A percentile compares a stretch with the other conserved stretches of the same genome.
phyloP scores from a whole-genome alignment of 2,888 invertebrate species.

The Autographa pulchrina region DNA sequence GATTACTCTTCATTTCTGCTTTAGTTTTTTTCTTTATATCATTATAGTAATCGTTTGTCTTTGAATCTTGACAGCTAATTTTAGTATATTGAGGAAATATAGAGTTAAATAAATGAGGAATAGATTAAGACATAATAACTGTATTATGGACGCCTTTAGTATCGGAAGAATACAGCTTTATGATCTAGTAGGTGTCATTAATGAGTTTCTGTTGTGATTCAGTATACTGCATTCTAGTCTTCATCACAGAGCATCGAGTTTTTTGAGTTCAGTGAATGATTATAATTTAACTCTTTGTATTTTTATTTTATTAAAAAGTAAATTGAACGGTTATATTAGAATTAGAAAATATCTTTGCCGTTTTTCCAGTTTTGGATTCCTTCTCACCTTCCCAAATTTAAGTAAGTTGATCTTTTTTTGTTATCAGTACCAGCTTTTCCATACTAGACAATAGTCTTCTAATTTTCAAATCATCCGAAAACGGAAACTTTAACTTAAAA shows the following conservation, averaged over 20 bases:
- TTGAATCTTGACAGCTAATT: conserved; percentile 10
- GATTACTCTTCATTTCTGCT: conserved; percentile 60
- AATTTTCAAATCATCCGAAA: too few relatives aligned
- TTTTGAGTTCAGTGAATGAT: too few relatives aligned
- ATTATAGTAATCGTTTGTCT: conserved; percentile 33
- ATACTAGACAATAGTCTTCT: too few relatives aligned
- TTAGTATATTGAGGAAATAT: conserved; percentile 43
- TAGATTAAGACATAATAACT: not conserved
- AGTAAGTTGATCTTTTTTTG: too few relatives aligned
- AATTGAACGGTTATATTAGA: too few relatives aligned
- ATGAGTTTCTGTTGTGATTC: not conserved
- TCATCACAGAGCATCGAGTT: not conserved
- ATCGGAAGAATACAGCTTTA: not conserved
- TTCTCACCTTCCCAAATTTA: too few relatives aligned
- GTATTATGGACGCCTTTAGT: not conserved
- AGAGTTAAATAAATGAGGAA: conserved; percentile 23
- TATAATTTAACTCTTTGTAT: too few relatives aligned
- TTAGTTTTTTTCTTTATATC: conserved; percentile 30
- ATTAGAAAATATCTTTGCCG: too few relatives aligned
- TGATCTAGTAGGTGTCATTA: not conserved
- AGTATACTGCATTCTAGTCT: not conserved
- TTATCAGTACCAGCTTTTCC: too few relatives aligned
- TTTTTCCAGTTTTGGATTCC: too few relatives aligned
- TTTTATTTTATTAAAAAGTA: too few relatives aligned
- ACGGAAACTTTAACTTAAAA: too few relatives aligned